phyloP scores from a whole-genome alignment of 1,140 invertebrate genomes.

The Eueides isabella region DNA sequence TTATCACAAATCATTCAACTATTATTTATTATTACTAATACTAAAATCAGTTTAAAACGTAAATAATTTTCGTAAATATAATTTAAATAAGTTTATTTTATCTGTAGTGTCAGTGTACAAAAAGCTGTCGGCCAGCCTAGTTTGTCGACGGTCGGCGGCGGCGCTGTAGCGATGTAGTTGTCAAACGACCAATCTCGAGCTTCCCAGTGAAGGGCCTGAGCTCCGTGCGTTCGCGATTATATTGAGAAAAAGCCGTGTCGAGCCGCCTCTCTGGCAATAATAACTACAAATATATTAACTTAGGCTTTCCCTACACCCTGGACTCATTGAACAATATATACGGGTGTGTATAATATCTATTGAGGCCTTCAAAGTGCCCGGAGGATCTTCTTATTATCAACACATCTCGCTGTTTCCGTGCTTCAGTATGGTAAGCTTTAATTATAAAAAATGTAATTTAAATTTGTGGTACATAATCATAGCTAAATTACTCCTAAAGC shows the following conservation, averaged over 20 bases:
- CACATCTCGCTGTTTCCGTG: constrained; percentile 26
- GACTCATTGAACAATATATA: not conserved
- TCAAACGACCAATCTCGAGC: not conserved
- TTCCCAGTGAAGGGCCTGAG: not conserved
- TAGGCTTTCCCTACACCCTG: not conserved
- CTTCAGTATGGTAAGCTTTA: constrained; percentile 27
- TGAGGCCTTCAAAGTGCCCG: not conserved
- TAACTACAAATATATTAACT: not conserved
- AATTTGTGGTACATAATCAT: not conserved
- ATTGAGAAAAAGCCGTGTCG: not conserved
- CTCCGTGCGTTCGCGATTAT: not conserved
- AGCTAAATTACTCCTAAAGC: not conserved
- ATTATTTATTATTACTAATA: not conserved
- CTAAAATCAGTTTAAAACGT: not conserved
- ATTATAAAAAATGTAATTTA: constrained; percentile 4
- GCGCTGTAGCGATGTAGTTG: not conserved
- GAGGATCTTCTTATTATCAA: constrained; percentile 17
- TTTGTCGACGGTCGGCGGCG: not conserved
- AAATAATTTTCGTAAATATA: not conserved
- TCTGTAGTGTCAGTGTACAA: not conserved
- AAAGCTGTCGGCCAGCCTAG: not conserved
- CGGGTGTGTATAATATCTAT: not conserved
- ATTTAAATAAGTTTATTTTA: not conserved
- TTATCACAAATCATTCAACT: not conserved
- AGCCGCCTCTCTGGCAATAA: not conserved